Conservation (phyloP, 2,113 vertebrate species). For the Rousettus leschenaultii region DNA sequence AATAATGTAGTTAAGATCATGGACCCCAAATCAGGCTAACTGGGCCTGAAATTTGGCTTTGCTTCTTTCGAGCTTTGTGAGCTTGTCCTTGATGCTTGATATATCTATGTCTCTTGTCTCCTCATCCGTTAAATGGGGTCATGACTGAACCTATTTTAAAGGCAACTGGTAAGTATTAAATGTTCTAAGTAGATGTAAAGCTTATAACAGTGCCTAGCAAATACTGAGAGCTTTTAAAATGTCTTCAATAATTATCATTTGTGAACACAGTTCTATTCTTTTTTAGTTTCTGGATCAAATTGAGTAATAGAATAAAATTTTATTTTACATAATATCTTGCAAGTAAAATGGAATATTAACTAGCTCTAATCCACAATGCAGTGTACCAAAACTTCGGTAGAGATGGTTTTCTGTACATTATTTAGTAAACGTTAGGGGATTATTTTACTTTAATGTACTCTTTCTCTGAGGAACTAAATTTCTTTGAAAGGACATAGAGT, state of each 20-base stretch:
- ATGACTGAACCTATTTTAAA: not conserved
- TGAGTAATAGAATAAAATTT: not conserved
- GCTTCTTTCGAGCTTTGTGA: not conserved
- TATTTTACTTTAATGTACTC: not conserved
- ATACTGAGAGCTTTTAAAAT: not conserved
- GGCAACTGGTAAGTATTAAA: not conserved
- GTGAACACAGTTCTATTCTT: not conserved
- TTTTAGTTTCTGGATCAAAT: not conserved
- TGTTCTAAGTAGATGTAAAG: not conserved
- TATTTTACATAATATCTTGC: not conserved
- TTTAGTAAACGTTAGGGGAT: not conserved
- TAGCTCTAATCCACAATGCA: not conserved
- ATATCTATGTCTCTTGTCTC: not conserved
- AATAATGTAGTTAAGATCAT: not conserved
- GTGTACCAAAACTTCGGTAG: not conserved
- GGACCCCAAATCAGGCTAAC: not conserved
- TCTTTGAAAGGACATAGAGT: not conserved
- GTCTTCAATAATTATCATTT: not conserved
- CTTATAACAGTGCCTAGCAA: not conserved
- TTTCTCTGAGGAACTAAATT: not conserved
- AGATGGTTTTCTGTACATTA: not conserved
- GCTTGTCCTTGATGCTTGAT: not conserved
- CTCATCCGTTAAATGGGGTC: not conserved
- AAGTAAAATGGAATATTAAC: not conserved
- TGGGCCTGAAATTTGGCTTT: not conserved